Evolutionary conservation across 2,888 invertebrate species (phyloP).

Genomic region (Oxytorus armatus): DNA sequence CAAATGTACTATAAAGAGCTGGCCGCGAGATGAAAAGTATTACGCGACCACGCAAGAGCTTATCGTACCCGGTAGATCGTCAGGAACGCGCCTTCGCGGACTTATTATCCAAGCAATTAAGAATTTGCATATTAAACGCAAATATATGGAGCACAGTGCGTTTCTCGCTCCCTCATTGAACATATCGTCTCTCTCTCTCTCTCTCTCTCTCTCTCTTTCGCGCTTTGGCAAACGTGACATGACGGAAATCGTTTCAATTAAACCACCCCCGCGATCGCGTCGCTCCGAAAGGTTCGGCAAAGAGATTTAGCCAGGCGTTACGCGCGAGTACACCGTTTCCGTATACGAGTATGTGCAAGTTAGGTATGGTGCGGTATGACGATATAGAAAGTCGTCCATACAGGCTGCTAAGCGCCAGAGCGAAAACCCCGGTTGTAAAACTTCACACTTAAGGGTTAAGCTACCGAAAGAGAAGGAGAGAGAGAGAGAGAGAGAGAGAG

Average conservation of each 20-base stretch:
- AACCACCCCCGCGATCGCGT: slow-evolving; percentile 49
- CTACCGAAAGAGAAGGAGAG: not conserved
- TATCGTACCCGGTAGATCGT: slow-evolving; percentile 1
- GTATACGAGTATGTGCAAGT: not conserved
- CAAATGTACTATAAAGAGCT: not conserved
- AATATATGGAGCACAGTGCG: slow-evolving; percentile 6
- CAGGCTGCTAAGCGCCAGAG: not conserved
- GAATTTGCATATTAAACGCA: slow-evolving; percentile 76
- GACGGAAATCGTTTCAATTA: slow-evolving; percentile 76
- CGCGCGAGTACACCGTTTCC: slow-evolving; percentile 33
- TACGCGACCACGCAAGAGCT: slow-evolving; percentile 13
- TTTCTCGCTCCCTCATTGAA: not conserved
- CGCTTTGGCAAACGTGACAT: slow-evolving; percentile 71
- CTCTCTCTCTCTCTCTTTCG: slow-evolving; percentile 14
- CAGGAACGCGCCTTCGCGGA: slow-evolving; percentile 54
- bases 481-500: not conserved
- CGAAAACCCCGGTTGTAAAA: not conserved
- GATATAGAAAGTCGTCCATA: not conserved
- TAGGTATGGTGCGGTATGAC: not conserved
- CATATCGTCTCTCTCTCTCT: slow-evolving; percentile 3
- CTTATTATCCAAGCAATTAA: slow-evolving; percentile 77
- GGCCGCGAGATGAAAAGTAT: not conserved
- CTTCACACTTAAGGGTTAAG: not conserved
- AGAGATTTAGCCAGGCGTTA: slow-evolving; percentile 63
- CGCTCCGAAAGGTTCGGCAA: slow-evolving; percentile 37